Base-by-base conservation (phyloP, 2,113 vertebrate species). In the Pluvianellus socialis region DNA sequence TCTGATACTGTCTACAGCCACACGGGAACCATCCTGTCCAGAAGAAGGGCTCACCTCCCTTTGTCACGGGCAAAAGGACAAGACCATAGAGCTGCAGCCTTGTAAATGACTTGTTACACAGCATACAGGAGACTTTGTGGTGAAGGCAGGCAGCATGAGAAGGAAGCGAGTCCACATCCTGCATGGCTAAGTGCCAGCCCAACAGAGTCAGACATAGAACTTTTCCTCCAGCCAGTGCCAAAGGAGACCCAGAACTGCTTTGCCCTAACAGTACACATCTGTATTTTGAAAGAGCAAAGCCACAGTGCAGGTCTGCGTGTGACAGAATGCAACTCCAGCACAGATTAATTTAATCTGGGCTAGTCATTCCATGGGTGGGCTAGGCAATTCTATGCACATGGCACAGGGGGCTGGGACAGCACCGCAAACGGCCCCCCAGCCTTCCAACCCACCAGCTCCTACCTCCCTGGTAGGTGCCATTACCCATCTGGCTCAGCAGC, bases 1-100 rank as follows among this genome's bases (percentile, higher is more conserved):
- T 45, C 96, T 84, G 27, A 47, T 59, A 62, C 79, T 28, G 58
- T 66, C 76, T 86, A 79, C 90, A 88, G 90, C 70, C 20, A 7
- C 82, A 81, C 15, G 90, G 66, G 59, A 94, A 83, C 50, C 67
- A 89, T 93, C 93, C 96, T 5, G 2, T 19, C 45, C 2, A 1
- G 4, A 42, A 67, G 79, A 90, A 80, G 56, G 35, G 52, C 52
- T 96, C 72, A 63, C 26, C 20, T 71, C n/a, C 12, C n/a, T 44
- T 42, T 52, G 28, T 47, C 33, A 23, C 40, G 61, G 67, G 27
- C 2, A 0, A n/a, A 75, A 71, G 27, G 24, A 72, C 32, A 79
- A 89, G 77, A 77, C 24, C 40, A 21, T 1, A 42, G 62, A 76
- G 62, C 45, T 53, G 65, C 61, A 88, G 66, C 53, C 58, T 75